Percentiles rank a stretch among this genome's conserved stretches.
phyloP scores from a whole-genome alignment of 2,888 invertebrate genomes.

The Ethmia dodecea region DNA sequence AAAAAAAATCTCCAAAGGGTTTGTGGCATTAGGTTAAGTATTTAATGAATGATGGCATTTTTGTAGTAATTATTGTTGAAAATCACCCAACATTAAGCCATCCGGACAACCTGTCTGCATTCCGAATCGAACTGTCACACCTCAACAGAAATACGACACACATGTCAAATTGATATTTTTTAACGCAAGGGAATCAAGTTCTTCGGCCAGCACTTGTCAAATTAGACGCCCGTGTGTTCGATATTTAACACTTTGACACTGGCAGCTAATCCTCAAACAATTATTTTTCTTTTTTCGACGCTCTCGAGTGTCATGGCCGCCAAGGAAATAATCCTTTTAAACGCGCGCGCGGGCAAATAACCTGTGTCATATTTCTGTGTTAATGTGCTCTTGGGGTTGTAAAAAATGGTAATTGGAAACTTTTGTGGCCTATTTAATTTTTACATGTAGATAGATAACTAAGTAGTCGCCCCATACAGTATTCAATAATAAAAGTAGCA shows the following conservation, averaged over 20 bases:
- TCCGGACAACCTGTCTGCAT: slow-evolving; percentile 33
- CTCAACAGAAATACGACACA: slow-evolving; percentile 67
- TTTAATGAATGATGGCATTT: slow-evolving; percentile 40
- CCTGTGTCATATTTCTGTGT: slow-evolving; percentile 61
- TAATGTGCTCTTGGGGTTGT: slow-evolving; percentile 26
- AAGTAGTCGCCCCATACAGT: too few species aligned
- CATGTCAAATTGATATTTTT: slow-evolving; percentile 57
- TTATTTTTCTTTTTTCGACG: slow-evolving; percentile 50
- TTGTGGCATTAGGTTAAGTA: slow-evolving; percentile 25
- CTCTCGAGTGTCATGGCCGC: slow-evolving; percentile 64
- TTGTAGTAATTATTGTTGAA: slow-evolving; percentile 54
- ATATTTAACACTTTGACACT: slow-evolving; percentile 78
- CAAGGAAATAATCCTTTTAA: slow-evolving; percentile 71
- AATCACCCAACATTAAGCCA: slow-evolving; percentile 58
- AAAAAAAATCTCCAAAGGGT: slow-evolving; percentile 32
- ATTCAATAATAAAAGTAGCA: too few species aligned
- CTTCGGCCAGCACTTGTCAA: slow-evolving; percentile 63
- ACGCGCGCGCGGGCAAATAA: slow-evolving; percentile 53
- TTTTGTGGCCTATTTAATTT: slow-evolving; percentile 9
- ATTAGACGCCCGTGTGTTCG: slow-evolving; percentile 68
- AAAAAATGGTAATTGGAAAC: slow-evolving; percentile 58
- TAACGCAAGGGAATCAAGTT: slow-evolving; percentile 36
- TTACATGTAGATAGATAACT: too few species aligned
- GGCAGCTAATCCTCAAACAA: slow-evolving; percentile 71
- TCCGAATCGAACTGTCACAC: slow-evolving; percentile 64